phyloP scores from a whole-genome alignment of 2,797 vertebrate genomes.

The Limosa lapponica region DNA sequence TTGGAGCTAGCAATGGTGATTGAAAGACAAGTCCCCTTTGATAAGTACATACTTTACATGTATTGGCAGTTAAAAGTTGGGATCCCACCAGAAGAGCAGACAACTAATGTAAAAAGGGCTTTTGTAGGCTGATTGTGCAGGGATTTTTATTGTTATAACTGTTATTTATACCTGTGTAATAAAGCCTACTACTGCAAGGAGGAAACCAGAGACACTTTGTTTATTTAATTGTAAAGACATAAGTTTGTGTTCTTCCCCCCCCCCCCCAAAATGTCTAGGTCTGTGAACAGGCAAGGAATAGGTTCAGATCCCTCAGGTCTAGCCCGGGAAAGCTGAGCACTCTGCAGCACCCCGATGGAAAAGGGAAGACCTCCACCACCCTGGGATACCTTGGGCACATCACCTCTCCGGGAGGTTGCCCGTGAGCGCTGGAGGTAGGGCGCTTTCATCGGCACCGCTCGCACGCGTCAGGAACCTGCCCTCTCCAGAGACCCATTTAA shows the following conservation, averaged over 20 bases:
- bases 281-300: not conserved
- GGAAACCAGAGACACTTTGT: not conserved
- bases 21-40: not conserved
- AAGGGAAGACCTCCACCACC: not conserved
- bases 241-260: not conserved
- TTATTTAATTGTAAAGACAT: not conserved
- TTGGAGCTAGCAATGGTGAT: not conserved
- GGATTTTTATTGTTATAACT: not conserved
- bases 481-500: conserved; percentile 19
- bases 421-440: accelerated
- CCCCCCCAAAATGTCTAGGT: not conserved
- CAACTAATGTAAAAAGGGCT: not conserved
- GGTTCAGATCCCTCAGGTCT: not conserved
- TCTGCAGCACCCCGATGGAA: not conserved
- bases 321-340: not conserved
- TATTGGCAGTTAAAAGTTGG: not conserved
- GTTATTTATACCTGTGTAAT: not conserved
- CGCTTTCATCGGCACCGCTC: accelerated
- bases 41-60: not conserved
- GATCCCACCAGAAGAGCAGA: not conserved
- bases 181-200: not conserved
- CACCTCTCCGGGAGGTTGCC: accelerated
- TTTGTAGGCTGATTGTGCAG: not conserved
- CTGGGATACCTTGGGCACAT: not conserved
- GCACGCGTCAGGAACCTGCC: accelerated